Percentiles rank a stretch among this genome's conserved stretches.
phyloP scores from a whole-genome alignment of 2,888 invertebrate genomes.

The Tromatobia lineatoria region DNA sequence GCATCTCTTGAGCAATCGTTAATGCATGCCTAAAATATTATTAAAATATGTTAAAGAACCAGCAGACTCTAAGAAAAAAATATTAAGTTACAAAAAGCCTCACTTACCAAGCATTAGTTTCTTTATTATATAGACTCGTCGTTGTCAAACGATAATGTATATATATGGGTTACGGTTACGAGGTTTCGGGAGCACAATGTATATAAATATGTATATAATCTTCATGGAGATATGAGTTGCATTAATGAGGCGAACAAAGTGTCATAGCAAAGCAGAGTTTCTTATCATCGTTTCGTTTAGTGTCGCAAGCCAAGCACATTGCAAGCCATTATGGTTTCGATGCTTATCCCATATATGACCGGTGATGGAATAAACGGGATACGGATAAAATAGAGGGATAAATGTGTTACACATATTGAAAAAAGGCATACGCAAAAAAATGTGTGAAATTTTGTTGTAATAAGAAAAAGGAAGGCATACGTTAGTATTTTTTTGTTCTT shows the following conservation, averaged over 20 bases:
- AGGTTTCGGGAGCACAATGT: constrained; percentile 55
- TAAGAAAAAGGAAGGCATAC: background rate
- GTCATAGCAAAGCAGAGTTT: constrained; percentile 51
- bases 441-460: background rate
- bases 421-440: constrained; percentile 11
- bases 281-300: constrained; percentile 24
- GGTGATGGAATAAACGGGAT: constrained; percentile 4
- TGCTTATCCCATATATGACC: constrained; percentile 35
- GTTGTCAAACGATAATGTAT: constrained; percentile 48
- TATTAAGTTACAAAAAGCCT: constrained; percentile 64
- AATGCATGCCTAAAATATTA: constrained; percentile 50
- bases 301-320: constrained; percentile 69
- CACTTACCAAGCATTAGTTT: constrained; percentile 72
- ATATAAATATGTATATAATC: constrained; percentile 17
- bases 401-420: background rate
- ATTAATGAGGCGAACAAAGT: constrained; percentile 43
- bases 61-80: constrained; percentile 33
- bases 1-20: constrained; percentile 52
- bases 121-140: constrained; percentile 67
- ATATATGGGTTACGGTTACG: constrained; percentile 36
- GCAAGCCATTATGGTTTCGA: constrained; percentile 59
- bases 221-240: constrained; percentile 44
- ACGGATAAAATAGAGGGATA: constrained; percentile 7
- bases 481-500: background rate
- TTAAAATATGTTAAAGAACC: constrained; percentile 37